Evolutionary conservation across 2,797 vertebrate species (phyloP).

Genomic region (Nasua narica): DNA sequence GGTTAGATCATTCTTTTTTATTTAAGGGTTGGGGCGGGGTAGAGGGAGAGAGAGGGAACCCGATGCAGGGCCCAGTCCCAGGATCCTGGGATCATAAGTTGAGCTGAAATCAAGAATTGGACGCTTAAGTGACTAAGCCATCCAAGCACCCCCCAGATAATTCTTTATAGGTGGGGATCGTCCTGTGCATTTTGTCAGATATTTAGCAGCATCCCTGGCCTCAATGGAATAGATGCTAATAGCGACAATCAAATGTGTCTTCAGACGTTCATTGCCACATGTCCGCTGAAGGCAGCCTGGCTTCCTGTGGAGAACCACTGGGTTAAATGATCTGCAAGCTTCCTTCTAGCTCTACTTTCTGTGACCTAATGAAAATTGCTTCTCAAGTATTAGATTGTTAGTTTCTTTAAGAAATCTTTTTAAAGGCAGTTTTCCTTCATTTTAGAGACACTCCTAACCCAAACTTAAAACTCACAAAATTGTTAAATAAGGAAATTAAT

Average conservation of each 20-base stretch:
- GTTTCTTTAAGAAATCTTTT: background rate
- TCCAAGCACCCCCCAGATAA: background rate
- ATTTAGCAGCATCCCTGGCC: background rate
- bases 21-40: background rate
- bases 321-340: background rate
- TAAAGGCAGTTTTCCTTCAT: constrained; percentile 6
- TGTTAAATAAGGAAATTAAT: constrained; percentile 34
- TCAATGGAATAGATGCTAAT: background rate
- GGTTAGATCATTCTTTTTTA: background rate
- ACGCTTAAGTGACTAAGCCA: background rate
- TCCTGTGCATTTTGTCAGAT: background rate
- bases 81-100: background rate
- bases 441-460: background rate
- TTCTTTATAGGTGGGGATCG: background rate
- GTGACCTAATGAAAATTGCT: background rate
- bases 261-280: background rate
- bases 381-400: background rate
- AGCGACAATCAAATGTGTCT: background rate
- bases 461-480: constrained; percentile 11
- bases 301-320: background rate
- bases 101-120: background rate
- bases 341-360: background rate
- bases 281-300: background rate
- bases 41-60: background rate
- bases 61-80: background rate